Percentiles rank a stretch among this genome's conserved stretches.
These are phyloP conservation scores for Erythrocercus mccallii DNA, from an alignment of 2,113 vertebrate species.

Conservation along the genomic window DNA sequence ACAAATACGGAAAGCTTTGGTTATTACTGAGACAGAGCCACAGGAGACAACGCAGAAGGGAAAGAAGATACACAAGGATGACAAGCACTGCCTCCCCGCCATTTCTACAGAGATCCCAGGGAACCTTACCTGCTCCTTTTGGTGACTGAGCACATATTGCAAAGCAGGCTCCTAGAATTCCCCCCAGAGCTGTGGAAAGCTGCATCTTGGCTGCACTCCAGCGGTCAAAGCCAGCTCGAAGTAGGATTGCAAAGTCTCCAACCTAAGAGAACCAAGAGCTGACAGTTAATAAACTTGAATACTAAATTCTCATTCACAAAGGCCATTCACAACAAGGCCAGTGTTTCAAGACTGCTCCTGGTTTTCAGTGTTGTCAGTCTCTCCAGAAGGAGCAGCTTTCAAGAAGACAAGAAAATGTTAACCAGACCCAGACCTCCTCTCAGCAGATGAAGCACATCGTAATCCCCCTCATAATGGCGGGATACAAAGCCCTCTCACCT, in stretches of 20 bases:
- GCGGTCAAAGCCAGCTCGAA: constrained; percentile 94
- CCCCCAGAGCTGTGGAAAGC: constrained; percentile 90
- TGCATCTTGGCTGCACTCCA: constrained; percentile 98
- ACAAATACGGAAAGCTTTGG: neutral
- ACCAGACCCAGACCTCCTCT: neutral
- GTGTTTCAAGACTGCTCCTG: neutral
- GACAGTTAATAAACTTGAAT: neutral
- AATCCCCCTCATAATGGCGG: neutral
- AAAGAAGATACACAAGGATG: neutral
- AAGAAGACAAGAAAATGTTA: neutral
- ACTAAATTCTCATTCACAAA: neutral
- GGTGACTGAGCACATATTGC: constrained; percentile 91
- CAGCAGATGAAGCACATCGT: neutral
- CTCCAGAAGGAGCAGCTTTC: neutral
- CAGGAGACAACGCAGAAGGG: neutral
- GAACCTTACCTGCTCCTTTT: constrained; percentile 84
- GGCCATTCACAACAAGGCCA: neutral
- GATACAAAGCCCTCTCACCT: constrained; percentile 77
- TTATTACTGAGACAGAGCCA: neutral
- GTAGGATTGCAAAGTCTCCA: constrained; percentile 96
- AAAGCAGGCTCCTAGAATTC: constrained; percentile 89
- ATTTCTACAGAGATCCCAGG: neutral
- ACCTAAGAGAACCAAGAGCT: constrained; percentile 73
- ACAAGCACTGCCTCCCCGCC: neutral
- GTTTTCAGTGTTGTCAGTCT: neutral